Evolutionary conservation across 2,888 invertebrate species (phyloP).

Genomic region (Osmoderma eremita): DNA sequence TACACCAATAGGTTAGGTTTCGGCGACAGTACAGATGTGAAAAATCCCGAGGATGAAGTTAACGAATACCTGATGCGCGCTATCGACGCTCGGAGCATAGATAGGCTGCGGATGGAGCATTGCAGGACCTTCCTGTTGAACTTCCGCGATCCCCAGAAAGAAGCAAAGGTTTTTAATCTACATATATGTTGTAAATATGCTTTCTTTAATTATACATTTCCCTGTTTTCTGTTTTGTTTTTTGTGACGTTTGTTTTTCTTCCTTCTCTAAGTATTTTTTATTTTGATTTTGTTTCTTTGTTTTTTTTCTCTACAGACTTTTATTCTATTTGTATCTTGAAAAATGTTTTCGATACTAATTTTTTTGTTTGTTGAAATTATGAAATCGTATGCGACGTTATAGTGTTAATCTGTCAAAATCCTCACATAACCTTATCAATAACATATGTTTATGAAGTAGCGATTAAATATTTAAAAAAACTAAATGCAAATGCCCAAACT

Average conservation of each 20-base stretch:
- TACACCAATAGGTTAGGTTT: slow-evolving; percentile 72
- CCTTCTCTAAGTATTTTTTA: slow-evolving; percentile 25
- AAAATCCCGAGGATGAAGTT: slow-evolving; percentile 91
- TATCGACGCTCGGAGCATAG: slow-evolving; percentile 94
- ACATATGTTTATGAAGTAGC: no score
- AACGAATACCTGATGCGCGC: slow-evolving; percentile 96
- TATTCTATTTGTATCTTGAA: no score
- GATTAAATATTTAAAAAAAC: no score
- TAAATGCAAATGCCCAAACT: no score
- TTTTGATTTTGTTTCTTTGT: not conserved
- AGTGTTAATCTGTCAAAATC: no score
- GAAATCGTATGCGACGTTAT: no score
- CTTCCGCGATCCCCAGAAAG: slow-evolving; percentile 83
- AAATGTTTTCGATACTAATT: no score
- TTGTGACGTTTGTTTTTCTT: slow-evolving; percentile 1
- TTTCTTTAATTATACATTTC: slow-evolving; percentile 40
- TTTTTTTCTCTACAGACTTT: no score
- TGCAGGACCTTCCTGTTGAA: slow-evolving; percentile 86
- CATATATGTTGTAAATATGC: slow-evolving; percentile 44
- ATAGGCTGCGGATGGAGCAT: slow-evolving; percentile 87
- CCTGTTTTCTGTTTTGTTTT: not conserved
- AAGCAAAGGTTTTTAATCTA: slow-evolving; percentile 75
- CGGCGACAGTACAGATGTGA: slow-evolving; percentile 75
- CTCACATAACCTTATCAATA: no score
- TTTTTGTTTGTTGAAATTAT: no score